phyloP scores from a whole-genome alignment of 2,113 vertebrate species.

The Sclerurus mexicanus region DNA sequence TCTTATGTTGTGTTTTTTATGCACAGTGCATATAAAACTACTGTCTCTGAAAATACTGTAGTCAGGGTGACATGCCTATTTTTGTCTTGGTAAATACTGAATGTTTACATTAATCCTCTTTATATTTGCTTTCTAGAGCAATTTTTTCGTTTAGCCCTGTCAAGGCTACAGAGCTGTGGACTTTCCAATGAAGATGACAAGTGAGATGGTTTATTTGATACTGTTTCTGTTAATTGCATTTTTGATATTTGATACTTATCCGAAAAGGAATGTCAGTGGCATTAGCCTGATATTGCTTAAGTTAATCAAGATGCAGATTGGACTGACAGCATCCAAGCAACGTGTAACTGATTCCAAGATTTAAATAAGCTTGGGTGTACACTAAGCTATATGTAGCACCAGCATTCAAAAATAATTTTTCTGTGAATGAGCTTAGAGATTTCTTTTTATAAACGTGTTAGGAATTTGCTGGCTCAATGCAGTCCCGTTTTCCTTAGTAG shows the following conservation, averaged over 20 bases:
- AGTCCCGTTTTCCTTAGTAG: not conserved
- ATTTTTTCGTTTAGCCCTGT: slow-evolving; percentile 71
- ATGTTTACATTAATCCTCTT: not conserved
- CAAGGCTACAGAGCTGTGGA: slow-evolving; percentile 71
- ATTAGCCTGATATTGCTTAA: not conserved
- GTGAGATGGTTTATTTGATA: slow-evolving; percentile 61
- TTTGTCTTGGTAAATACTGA: not conserved
- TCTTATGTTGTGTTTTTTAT: not conserved
- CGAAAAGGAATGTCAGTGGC: not conserved
- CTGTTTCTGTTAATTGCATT: not conserved
- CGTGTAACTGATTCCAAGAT: not conserved
- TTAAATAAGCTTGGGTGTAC: not conserved
- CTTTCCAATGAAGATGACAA: slow-evolving; percentile 53
- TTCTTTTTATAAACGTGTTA: not conserved
- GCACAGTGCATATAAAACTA: not conserved
- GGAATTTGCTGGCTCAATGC: not conserved
- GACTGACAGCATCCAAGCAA: not conserved
- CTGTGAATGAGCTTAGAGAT: not conserved
- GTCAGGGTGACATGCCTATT: not conserved
- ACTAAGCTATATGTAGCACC: not conserved
- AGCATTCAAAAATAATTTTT: not conserved
- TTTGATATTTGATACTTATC: not conserved
- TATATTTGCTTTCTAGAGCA: slow-evolving; percentile 63
- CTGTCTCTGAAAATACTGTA: not conserved
- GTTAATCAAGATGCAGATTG: not conserved